These are phyloP conservation scores for Pantherophis vulpinus DNA, from an alignment of 2,797 vertebrate species.

Conservation along the genomic window DNA sequence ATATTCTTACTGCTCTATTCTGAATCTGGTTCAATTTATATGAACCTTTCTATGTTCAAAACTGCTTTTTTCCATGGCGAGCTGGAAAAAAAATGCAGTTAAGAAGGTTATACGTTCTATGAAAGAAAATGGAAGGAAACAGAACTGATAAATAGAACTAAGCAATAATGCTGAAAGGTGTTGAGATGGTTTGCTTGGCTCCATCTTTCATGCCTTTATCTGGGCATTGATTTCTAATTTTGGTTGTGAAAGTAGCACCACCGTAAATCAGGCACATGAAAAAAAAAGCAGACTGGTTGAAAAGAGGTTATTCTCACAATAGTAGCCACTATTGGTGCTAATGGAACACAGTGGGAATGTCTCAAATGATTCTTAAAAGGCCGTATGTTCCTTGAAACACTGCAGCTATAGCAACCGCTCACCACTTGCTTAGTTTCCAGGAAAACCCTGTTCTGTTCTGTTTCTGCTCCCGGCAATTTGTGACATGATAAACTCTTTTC, in stretches of 20 bases:
- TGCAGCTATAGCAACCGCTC: constrained; percentile 15
- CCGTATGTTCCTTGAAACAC: constrained; percentile 23
- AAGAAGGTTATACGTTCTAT: neutral
- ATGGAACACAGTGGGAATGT: neutral
- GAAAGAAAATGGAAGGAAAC: neutral
- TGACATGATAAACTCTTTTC: neutral
- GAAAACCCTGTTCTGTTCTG: constrained; percentile 2
- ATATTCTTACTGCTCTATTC: neutral
- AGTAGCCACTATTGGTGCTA: neutral
- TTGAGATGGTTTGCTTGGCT: too few relatives aligned
- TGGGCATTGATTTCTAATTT: neutral
- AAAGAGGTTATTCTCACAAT: neutral
- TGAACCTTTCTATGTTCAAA: neutral
- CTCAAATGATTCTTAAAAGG: constrained; percentile 28
- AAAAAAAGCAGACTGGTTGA: neutral
- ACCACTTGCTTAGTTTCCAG: constrained; percentile 1
- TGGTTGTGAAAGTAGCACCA: neutral
- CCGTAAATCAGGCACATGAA: neutral
- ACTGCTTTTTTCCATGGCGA: neutral
- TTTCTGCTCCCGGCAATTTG: neutral
- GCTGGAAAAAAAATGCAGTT: neutral
- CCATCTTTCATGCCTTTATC: too few relatives aligned
- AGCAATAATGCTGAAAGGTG: too few relatives aligned
- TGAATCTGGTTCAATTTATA: neutral
- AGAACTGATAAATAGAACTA: neutral